Evolutionary conservation across 2,888 invertebrate species (phyloP).

Genomic region (Ectemnius lituratus): DNA sequence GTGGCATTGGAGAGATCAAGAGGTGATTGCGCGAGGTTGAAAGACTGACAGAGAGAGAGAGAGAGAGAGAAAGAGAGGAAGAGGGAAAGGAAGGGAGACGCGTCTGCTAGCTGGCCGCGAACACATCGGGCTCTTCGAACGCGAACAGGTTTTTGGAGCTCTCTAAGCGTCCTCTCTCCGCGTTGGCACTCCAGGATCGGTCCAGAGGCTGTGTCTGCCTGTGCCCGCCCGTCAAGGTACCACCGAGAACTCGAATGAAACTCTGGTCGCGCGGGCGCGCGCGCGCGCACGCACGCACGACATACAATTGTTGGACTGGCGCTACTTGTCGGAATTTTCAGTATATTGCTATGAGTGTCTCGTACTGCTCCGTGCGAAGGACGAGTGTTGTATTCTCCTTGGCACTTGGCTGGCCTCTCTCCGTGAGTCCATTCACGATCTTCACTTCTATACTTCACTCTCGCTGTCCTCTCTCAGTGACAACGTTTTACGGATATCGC

Average conservation of each 20-base stretch:
- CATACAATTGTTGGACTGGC: constrained; percentile 55
- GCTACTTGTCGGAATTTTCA: constrained; percentile 59
- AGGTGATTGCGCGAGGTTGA: not conserved
- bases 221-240: no score
- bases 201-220: no score
- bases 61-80: not conserved
- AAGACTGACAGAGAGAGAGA: not conserved
- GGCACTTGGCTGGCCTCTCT: constrained; percentile 53
- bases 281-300: constrained; percentile 1
- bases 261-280: no score
- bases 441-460: constrained; percentile 5
- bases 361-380: constrained; percentile 40
- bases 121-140: not conserved
- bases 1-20: constrained; percentile 4
- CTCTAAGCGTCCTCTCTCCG: constrained; percentile 7
- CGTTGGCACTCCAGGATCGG: constrained; percentile 7
- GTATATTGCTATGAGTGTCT: constrained; percentile 46
- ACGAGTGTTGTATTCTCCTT: constrained; percentile 40
- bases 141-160: constrained; percentile 24
- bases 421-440: constrained; percentile 42
- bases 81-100: not conserved
- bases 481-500: not conserved
- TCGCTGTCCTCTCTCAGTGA: constrained; percentile 17
- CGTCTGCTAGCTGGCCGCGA: no score
- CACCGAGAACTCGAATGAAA: no score